Percentiles rank a stretch among this genome's conserved stretches.
These are phyloP conservation scores for Xenentodon cancila DNA, from an alignment of 2,797 vertebrate genomes.

Conservation along the genomic window DNA sequence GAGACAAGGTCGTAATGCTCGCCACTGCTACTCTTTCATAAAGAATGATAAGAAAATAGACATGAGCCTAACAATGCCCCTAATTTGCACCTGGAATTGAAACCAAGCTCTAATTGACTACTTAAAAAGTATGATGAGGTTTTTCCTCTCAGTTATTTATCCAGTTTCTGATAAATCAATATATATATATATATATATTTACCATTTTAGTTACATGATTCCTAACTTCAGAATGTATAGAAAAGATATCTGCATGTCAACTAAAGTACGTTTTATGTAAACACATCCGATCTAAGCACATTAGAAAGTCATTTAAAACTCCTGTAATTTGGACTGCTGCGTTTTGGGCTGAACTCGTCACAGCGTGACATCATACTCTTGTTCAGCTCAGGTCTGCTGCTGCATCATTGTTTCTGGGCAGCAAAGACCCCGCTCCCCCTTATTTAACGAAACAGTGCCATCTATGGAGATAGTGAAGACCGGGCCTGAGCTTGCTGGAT, in stretches of 20 bases:
- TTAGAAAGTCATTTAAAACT: slow-evolving; percentile 3
- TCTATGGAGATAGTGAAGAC: slow-evolving; percentile 54
- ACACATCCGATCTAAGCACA: background rate
- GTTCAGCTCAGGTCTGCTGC: slow-evolving; percentile 24
- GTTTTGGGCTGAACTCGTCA: slow-evolving; percentile 27
- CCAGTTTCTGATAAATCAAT: too few relatives aligned
- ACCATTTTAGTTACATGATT: background rate
- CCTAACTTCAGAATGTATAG: background rate
- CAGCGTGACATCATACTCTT: slow-evolving; percentile 53
- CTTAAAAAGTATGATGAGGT: too few relatives aligned
- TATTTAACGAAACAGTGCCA: slow-evolving; percentile 72
- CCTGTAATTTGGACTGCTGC: background rate
- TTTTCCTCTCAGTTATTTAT: too few relatives aligned
- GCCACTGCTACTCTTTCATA: too few relatives aligned
- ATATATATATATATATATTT: too few relatives aligned
- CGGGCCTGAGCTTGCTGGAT: slow-evolving; percentile 9
- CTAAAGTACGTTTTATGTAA: background rate
- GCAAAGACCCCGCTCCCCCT: slow-evolving; percentile 39
- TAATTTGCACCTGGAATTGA: too few relatives aligned
- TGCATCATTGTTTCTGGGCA: slow-evolving; percentile 61
- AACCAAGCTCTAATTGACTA: too few relatives aligned
- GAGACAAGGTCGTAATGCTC: too few relatives aligned
- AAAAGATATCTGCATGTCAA: background rate
- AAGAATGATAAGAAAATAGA: too few relatives aligned
- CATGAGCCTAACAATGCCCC: too few relatives aligned